A percentile compares a stretch with the other conserved stretches of the same genome.
These are phyloP conservation scores for Calosoma granatense DNA, from an alignment of 1,140 invertebrate genomes.

Conservation along the genomic window DNA sequence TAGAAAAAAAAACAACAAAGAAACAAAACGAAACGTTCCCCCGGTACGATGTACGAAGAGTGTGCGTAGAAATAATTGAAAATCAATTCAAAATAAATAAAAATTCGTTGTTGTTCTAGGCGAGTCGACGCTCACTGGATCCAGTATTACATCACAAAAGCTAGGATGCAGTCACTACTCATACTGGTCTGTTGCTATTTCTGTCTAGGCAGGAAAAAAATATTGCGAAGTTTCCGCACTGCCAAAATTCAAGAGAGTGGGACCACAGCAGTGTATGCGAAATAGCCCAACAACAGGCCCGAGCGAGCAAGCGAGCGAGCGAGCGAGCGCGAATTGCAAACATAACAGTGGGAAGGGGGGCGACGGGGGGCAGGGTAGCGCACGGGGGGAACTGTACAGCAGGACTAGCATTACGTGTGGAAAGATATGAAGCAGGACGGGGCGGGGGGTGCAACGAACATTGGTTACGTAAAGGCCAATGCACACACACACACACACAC, in stretches of 20 bases:
- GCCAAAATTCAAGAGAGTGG: not conserved
- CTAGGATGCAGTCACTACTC: not conserved
- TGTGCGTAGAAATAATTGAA: no score
- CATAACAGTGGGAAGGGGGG: slow-evolving; percentile 4
- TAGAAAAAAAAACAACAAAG: no score
- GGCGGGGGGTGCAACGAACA: not conserved
- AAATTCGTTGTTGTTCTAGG: no score
- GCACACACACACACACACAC: no score
- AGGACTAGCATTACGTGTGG: not conserved
- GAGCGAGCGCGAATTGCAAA: not conserved
- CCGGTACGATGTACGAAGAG: no score
- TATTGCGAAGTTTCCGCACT: not conserved
- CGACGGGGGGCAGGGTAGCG: not conserved
- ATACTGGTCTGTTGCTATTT: not conserved
- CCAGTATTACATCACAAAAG: no score
- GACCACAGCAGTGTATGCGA: slow-evolving; percentile 1
- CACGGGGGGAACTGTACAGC: no score
- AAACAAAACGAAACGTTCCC: no score
- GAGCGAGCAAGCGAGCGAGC: not conserved
- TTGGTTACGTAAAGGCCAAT: slow-evolving; percentile 2
- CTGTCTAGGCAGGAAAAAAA: not conserved
- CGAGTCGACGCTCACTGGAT: no score
- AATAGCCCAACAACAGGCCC: slow-evolving; percentile 1
- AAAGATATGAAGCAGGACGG: not conserved
- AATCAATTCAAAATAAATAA: no score